These are phyloP conservation scores for Aselliscus stoliczkanus DNA, from an alignment of 2,797 vertebrate genomes.

Conservation along the genomic window DNA sequence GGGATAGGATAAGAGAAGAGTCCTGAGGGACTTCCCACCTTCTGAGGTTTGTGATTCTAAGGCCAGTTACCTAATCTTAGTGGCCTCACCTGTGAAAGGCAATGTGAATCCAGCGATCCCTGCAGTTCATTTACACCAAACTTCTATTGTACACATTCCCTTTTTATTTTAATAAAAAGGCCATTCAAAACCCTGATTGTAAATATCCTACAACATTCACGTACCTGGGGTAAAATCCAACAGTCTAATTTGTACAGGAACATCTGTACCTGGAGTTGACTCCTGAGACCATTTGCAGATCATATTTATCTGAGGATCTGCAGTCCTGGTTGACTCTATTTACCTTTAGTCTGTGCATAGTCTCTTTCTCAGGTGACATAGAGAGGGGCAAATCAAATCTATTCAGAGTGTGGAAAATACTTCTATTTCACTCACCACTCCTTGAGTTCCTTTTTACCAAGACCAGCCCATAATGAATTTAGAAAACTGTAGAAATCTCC, in stretches of 20 bases:
- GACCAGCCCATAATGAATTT: neutral
- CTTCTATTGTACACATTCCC: neutral
- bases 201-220: slow-evolving; percentile 14
- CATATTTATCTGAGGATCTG: slow-evolving; percentile 17
- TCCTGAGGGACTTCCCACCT: neutral
- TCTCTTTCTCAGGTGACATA: slow-evolving; percentile 13
- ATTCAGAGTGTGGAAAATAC: slow-evolving; percentile 17
- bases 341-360: neutral
- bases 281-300: neutral
- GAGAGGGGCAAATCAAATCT: slow-evolving; percentile 8
- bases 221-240: neutral
- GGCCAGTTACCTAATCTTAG: neutral
- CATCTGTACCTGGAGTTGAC: neutral
- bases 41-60: neutral
- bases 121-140: neutral
- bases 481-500: neutral
- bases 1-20: neutral
- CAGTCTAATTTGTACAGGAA: neutral
- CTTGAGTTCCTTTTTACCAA: slow-evolving; percentile 23
- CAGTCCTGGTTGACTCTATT: neutral
- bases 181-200: neutral
- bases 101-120: neutral
- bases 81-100: neutral
- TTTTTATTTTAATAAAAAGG: neutral
- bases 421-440: neutral